Conservation (phyloP, 2,797 vertebrate genomes). For the Sebastes matsubarae region DNA sequence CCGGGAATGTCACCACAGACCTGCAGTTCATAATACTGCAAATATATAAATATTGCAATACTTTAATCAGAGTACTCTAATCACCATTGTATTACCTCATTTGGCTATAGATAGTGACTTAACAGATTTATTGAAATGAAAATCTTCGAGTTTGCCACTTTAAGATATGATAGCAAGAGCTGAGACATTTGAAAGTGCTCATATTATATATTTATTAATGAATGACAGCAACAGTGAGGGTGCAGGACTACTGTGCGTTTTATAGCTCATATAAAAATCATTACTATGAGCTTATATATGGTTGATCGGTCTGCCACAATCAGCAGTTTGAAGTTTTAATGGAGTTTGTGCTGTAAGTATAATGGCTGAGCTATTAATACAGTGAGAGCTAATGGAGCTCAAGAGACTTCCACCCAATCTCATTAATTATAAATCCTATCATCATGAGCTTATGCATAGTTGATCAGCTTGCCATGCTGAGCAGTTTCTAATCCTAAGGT, state of each 20-base stretch:
- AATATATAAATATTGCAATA: no score
- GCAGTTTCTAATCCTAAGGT: not conserved
- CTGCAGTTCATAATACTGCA: no score
- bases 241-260: not conserved
- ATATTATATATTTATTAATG: not conserved
- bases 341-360: not conserved
- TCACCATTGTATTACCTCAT: no score
- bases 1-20: no score
- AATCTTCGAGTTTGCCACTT: rapidly evolving
- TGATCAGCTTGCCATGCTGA: not conserved
- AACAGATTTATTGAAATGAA: no score
- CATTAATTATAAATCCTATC: not conserved
- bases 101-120: no score
- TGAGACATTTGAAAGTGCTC: not conserved
- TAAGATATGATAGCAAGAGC: not conserved
- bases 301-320: not conserved
- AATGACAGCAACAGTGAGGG: not conserved
- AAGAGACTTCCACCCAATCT: not conserved
- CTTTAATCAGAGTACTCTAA: no score
- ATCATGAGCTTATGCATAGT: not conserved
- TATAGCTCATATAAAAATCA: not conserved
- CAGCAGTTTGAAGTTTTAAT: not conserved
- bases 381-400: not conserved
- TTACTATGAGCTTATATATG: not conserved
- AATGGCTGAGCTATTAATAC: not conserved